These are phyloP conservation scores for Euleptes europaea DNA, from an alignment of 2,113 vertebrate species.

Conservation along the genomic window DNA sequence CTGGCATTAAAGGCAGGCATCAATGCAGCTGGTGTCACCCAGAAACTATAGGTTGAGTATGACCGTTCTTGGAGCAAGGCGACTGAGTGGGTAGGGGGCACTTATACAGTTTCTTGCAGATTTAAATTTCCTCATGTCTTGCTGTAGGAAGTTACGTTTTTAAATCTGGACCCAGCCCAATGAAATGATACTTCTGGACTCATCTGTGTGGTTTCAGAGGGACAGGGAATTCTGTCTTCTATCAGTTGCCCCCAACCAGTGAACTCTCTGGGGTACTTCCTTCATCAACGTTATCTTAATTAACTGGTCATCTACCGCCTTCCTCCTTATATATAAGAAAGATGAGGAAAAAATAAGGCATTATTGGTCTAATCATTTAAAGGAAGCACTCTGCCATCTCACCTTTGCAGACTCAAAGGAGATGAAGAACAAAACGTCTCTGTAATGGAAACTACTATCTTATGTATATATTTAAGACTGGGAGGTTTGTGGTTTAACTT, in stretches of 20 bases:
- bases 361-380: background rate
- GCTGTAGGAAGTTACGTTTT: background rate
- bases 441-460: background rate
- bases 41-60: background rate
- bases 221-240: background rate
- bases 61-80: background rate
- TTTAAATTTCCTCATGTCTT: background rate
- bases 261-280: too few relatives aligned
- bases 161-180: background rate
- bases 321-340: background rate
- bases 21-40: background rate
- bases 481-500: background rate
- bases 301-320: background rate
- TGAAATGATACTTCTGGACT: background rate
- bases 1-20: background rate
- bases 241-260: background rate
- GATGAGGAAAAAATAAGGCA: background rate
- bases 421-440: background rate
- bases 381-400: background rate
- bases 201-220: background rate
- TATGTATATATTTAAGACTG: background rate
- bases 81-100: background rate
- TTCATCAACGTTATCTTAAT: background rate
- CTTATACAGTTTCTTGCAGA: background rate
- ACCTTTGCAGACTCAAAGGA: background rate